Evolutionary conservation across 2,113 vertebrate species (phyloP).

Genomic region (Hucho hucho): DNA sequence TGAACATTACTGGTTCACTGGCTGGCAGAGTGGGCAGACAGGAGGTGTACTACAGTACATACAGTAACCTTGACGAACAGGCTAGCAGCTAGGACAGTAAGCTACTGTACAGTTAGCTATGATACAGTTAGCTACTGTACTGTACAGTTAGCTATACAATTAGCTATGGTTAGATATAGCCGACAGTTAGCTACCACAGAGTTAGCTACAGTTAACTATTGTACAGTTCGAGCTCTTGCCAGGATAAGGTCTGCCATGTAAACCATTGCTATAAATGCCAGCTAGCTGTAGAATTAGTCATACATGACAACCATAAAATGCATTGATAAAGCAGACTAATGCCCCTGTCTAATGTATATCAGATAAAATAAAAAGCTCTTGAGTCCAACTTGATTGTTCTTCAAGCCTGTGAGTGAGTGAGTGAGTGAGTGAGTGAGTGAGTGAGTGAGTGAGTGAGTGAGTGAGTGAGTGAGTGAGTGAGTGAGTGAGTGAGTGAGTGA

Average conservation of each 20-base stretch:
- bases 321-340: neutral
- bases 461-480: too few relatives aligned
- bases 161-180: slow-evolving; percentile 33
- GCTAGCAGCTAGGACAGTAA: slow-evolving; percentile 27
- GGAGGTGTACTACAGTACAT: slow-evolving; percentile 32
- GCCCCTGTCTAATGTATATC: neutral
- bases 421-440: slow-evolving; percentile 20
- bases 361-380: slow-evolving; percentile 33
- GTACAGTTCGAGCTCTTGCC: neutral
- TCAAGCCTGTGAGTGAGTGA: slow-evolving; percentile 28
- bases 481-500: neutral
- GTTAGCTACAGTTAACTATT: slow-evolving; percentile 39
- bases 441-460: slow-evolving; percentile 27
- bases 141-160: slow-evolving; percentile 18
- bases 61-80: slow-evolving; percentile 54
- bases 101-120: too few relatives aligned
- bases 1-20: slow-evolving; percentile 36
- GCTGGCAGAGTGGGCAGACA: slow-evolving; percentile 34
- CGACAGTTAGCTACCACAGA: too few relatives aligned
- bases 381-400: slow-evolving; percentile 30
- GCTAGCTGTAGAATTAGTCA: slow-evolving; percentile 6
- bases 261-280: too few relatives aligned
- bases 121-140: too few relatives aligned
- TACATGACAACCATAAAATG: slow-evolving; percentile 17
- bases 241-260: too few relatives aligned